Percentiles rank a stretch among this genome's conserved stretches.
These are phyloP conservation scores for Bos indicus DNA, from an alignment of 2,113 vertebrate genomes.

Conservation along the genomic window DNA sequence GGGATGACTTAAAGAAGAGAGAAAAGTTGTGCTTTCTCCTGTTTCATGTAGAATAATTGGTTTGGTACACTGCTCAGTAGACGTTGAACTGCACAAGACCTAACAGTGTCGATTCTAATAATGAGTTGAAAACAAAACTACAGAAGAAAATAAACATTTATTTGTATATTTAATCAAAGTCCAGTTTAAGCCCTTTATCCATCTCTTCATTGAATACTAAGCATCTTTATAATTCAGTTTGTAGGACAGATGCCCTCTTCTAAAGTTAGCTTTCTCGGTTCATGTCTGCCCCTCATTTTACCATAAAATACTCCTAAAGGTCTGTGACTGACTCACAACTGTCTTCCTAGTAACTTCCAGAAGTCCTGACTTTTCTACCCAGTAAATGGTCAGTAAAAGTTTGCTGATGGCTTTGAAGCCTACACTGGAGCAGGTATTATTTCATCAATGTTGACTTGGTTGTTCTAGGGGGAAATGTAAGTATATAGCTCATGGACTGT, in stretches of 20 bases:
- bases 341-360: neutral
- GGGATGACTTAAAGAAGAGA: neutral
- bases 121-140: neutral
- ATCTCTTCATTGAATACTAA: neutral
- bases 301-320: neutral
- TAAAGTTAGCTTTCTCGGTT: conserved; percentile 18
- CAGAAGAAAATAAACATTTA: neutral
- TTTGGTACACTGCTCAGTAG: neutral
- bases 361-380: neutral
- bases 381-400: neutral
- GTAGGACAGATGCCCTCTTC: neutral
- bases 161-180: neutral
- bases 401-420: neutral
- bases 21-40: conserved; percentile 1
- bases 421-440: neutral
- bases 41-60: neutral
- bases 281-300: neutral
- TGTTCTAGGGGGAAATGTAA: neutral
- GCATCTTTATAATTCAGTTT: neutral
- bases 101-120: neutral
- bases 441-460: neutral
- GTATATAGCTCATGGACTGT: neutral
- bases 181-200: neutral
- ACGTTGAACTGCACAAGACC: neutral
- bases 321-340: neutral